A percentile compares a stretch with the other conserved stretches of the same genome.
Conservation (phyloP, 2,888 invertebrate genomes). For the Cephus spinipes region DNA sequence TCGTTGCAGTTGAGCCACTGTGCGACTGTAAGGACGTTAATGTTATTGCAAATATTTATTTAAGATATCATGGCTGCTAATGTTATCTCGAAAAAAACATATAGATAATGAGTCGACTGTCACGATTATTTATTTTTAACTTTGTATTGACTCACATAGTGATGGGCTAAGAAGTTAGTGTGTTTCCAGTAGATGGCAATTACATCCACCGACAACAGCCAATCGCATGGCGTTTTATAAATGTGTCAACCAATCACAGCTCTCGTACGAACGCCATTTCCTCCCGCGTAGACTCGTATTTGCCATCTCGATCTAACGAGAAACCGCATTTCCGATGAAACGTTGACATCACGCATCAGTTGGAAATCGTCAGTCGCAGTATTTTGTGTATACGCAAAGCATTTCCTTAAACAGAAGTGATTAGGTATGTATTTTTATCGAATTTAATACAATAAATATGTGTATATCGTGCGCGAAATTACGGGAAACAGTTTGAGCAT, state of each 20-base stretch:
- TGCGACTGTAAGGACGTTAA: background rate
- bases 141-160: background rate
- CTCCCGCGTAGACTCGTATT: background rate
- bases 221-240: background rate
- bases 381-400: background rate
- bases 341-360: slow-evolving; percentile 25
- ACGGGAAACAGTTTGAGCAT: slow-evolving; percentile 1
- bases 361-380: slow-evolving; percentile 27
- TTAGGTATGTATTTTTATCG: slow-evolving; percentile 21
- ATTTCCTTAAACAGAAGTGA: background rate
- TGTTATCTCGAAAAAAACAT: background rate
- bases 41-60: background rate
- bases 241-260: background rate
- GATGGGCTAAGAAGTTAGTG: background rate
- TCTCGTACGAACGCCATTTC: background rate
- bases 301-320: background rate
- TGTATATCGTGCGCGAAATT: background rate
- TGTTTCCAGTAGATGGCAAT: background rate
- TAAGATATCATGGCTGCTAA: background rate
- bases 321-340: slow-evolving; percentile 8
- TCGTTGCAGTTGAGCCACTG: background rate
- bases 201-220: background rate
- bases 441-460: background rate
- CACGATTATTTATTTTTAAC: background rate
- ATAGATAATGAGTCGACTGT: background rate